Evolutionary conservation across 2,113 vertebrate genomes (phyloP).

Genomic region (Sylvietta virens): DNA sequence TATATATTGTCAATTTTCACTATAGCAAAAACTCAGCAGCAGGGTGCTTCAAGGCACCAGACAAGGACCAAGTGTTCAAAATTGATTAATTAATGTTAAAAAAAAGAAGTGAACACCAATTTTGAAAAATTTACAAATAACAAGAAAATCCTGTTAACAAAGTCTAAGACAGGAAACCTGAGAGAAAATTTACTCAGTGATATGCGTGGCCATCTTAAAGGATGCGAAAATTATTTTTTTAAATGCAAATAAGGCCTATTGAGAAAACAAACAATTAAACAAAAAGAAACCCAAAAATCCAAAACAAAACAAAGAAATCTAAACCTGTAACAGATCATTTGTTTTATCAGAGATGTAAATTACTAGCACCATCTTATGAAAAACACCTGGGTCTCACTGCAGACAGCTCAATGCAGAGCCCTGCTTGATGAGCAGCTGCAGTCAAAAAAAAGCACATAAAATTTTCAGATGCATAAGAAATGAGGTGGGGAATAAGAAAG

Average conservation of each 20-base stretch:
- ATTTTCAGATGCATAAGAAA: background rate
- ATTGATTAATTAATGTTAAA: background rate
- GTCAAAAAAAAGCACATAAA: constrained; percentile 1
- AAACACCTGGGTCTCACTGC: background rate
- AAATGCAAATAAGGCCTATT: background rate
- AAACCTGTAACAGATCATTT: background rate
- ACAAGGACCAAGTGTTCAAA: background rate
- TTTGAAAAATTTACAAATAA: background rate
- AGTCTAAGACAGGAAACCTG: background rate
- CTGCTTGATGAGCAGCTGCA: background rate
- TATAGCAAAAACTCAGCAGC: background rate
- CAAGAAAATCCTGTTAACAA: background rate
- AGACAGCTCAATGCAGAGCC: background rate
- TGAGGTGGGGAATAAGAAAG: background rate
- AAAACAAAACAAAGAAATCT: background rate
- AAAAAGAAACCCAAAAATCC: too few species aligned
- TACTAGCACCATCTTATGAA: background rate
- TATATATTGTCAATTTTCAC: background rate
- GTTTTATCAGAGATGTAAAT: background rate
- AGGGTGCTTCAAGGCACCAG: background rate
- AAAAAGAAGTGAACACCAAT: background rate
- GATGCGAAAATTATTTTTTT: background rate
- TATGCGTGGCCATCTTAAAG: background rate
- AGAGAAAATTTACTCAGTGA: background rate
- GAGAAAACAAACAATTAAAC: background rate